phyloP scores from a whole-genome alignment of 2,113 vertebrate genomes.

The Emydocephalus ijimae region DNA sequence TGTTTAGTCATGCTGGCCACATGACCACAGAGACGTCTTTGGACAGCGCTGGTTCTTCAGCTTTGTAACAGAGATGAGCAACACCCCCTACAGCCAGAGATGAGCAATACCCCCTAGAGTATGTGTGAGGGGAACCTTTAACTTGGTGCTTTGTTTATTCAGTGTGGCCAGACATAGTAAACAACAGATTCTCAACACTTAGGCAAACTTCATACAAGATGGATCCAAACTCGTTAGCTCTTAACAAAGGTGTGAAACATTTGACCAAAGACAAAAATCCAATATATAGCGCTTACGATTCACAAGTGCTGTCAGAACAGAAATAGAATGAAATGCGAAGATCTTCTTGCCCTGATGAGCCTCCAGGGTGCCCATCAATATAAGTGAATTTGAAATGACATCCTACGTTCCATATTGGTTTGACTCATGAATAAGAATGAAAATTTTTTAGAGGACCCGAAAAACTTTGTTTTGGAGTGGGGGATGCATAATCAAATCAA shows the following conservation, averaged over 20 bases:
- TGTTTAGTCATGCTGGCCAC: too few relatives aligned
- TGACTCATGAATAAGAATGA: neutral
- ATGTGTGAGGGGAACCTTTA: too few relatives aligned
- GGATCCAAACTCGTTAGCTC: constrained; percentile 17
- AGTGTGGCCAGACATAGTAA: constrained; percentile 31
- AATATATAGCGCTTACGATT: constrained; percentile 40
- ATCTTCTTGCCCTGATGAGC: constrained; percentile 15
- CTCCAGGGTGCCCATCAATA: neutral
- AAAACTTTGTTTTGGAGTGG: neutral
- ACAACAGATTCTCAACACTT: constrained; percentile 33
- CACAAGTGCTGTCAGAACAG: constrained; percentile 31
- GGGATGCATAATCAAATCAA: neutral
- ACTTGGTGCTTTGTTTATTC: neutral
- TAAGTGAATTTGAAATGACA: neutral
- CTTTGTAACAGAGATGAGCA: too few relatives aligned
- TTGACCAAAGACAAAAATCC: constrained; percentile 51
- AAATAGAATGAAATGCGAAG: constrained; percentile 36
- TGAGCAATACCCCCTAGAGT: too few relatives aligned
- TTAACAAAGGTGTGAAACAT: neutral
- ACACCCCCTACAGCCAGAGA: too few relatives aligned
- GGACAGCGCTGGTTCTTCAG: too few relatives aligned
- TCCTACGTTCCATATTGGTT: neutral
- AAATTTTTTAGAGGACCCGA: neutral
- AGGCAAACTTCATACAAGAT: constrained; percentile 7
- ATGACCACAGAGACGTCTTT: too few relatives aligned